A percentile compares a stretch with the other conserved stretches of the same genome.
Evolutionary conservation across 2,888 invertebrate species (phyloP).

Genomic region (Cloeon dipterum): DNA sequence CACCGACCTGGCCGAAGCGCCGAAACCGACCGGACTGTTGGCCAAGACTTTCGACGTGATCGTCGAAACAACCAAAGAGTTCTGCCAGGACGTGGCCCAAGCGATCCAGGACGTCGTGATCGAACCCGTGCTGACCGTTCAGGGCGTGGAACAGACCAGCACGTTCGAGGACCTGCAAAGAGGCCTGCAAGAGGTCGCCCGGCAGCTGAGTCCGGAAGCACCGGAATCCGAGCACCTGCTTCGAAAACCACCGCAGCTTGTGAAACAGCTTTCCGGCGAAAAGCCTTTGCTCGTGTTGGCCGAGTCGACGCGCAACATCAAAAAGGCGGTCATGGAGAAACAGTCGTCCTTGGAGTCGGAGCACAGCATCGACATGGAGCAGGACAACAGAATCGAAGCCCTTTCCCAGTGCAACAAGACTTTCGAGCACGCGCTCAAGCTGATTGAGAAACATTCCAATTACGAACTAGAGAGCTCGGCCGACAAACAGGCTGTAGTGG

Average conservation of each 20-base stretch:
- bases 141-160: not conserved
- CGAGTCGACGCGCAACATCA: not conserved
- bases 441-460: slow-evolving; percentile 4
- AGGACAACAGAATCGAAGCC: not conserved
- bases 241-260: not conserved
- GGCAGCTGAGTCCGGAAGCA: not conserved
- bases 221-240: not conserved
- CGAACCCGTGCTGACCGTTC: not conserved
- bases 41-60: not conserved
- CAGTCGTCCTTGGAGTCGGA: not conserved
- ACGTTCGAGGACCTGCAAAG: slow-evolving; percentile 1
- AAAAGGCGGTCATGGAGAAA: not conserved
- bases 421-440: not conserved
- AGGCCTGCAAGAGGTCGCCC: not conserved
- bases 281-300: not conserved
- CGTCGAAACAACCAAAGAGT: not conserved
- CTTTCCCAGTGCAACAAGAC: not conserved
- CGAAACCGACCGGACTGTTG: not conserved
- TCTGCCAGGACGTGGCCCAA: not conserved
- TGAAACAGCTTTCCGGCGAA: not conserved
- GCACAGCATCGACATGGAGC: not conserved
- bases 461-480: not conserved
- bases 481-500: not conserved
- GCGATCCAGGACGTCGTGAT: not conserved
- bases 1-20: not conserved